These are phyloP conservation scores for Semnopithecus entellus DNA, from an alignment of 2,113 vertebrate species.

Conservation along the genomic window DNA sequence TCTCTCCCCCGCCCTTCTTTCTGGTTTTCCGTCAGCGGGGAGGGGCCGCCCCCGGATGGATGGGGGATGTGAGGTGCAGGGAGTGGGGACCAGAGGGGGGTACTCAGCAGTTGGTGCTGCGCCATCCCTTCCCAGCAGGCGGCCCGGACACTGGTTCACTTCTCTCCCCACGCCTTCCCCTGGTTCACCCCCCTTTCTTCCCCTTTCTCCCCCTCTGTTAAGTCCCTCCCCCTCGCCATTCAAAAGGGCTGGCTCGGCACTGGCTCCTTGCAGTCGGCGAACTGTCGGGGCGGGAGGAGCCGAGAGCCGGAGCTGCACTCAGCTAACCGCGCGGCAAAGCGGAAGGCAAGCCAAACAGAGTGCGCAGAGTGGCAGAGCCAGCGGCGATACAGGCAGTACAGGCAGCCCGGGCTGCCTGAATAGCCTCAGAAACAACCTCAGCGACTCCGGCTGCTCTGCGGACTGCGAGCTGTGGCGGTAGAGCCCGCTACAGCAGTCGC, in stretches of 20 bases:
- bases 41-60: neutral
- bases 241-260: slow-evolving; percentile 62
- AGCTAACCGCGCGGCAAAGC: neutral
- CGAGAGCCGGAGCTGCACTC: neutral
- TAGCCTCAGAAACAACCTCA: neutral
- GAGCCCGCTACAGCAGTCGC: slow-evolving; percentile 41
- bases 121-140: slow-evolving; percentile 53
- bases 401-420: neutral
- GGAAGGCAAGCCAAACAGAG: neutral
- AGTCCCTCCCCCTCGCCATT: slow-evolving; percentile 62
- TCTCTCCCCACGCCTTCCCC: neutral
- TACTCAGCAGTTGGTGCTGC: slow-evolving; percentile 40
- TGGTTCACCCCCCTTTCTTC: slow-evolving; percentile 45
- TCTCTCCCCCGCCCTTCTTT: neutral
- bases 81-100: slow-evolving; percentile 48
- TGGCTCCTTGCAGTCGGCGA: slow-evolving; percentile 51
- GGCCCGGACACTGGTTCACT: slow-evolving; percentile 10
- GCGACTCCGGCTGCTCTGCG: neutral
- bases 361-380: neutral
- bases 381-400: neutral
- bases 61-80: neutral
- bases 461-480: slow-evolving; percentile 61
- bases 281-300: slow-evolving; percentile 38
- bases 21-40: neutral
- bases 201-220: slow-evolving; percentile 1